phyloP scores from a whole-genome alignment of 2,113 vertebrate species.

The Casuarius casuarius region DNA sequence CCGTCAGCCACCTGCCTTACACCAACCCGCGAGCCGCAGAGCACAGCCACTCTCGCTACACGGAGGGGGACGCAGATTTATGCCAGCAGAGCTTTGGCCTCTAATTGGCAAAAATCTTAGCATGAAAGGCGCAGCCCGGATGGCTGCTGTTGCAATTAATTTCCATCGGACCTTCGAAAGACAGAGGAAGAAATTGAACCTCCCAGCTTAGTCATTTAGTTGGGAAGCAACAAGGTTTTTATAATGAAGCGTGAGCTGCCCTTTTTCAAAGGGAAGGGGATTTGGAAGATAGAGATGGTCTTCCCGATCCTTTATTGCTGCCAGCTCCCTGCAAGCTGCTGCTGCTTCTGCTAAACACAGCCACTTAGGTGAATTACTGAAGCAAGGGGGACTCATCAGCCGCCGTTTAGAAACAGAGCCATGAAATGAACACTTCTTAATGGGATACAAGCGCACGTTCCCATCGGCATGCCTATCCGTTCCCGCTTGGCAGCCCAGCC shows the following conservation, averaged over 20 bases:
- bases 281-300: background rate
- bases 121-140: background rate
- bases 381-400: background rate
- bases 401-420: background rate
- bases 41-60: background rate
- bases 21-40: background rate
- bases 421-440: background rate
- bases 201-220: background rate
- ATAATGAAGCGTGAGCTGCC: background rate
- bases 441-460: background rate
- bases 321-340: background rate
- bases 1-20: background rate
- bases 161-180: background rate
- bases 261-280: background rate
- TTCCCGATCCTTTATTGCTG: background rate
- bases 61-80: background rate
- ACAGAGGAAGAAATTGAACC: background rate
- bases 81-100: background rate
- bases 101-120: background rate
- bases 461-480: too few species aligned
- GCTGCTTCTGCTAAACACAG: background rate
- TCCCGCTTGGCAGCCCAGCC: background rate
- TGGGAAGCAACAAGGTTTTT: background rate
- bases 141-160: background rate
- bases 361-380: background rate